Base-by-base conservation (phyloP, 2,888 invertebrate species). In the Cyclophora punctaria region DNA sequence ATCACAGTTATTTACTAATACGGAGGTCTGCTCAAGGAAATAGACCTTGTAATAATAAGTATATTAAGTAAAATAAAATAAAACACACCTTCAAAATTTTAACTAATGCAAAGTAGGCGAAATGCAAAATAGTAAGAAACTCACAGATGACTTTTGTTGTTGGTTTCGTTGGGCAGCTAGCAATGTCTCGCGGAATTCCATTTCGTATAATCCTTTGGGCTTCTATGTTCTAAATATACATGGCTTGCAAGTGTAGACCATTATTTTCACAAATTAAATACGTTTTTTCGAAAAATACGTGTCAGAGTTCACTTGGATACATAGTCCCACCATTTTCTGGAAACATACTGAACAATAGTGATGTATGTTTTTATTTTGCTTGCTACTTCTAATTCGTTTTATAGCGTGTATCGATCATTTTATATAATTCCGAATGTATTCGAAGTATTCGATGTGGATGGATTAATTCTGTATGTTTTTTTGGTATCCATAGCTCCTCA, bases 121-220 rank as follows among this genome's bases (percentile, higher is more conserved):
- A 63, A 60, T 49, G 50, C 50, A 63, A 66, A 67, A 50, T 59
- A 46, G 63, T 67, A 60, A 50, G 57, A 67, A 67, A 83, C 85
- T 86, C 73, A 86, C 87, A 80, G 86, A 85, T 78, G 88, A 84
- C 72, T 88, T 86, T 74, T 86, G 83, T 84, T 88, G 87, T 85
- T 88, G 87, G 78, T 88, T 88, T 67, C 84, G 73, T 69, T 88
- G 88, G 54, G 88, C 88, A 67, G 87, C 88, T 56, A 88, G 69
- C 56, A 88, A 72, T 20, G 88, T 88, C 63, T 88, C 87, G 5
- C 87, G 83, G 61, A 88, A 88, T 72, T 88, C 88, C 88, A 88
- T 88, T 74, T 68, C 71, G 53, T 49, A 37, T 45, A 45, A 57
- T 61, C 54, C 51, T 58, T 52, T 52, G 47, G 53, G 50, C 48